Evolutionary conservation across 1,140 invertebrate species (phyloP).

Genomic region (Atta cephalotes): DNA sequence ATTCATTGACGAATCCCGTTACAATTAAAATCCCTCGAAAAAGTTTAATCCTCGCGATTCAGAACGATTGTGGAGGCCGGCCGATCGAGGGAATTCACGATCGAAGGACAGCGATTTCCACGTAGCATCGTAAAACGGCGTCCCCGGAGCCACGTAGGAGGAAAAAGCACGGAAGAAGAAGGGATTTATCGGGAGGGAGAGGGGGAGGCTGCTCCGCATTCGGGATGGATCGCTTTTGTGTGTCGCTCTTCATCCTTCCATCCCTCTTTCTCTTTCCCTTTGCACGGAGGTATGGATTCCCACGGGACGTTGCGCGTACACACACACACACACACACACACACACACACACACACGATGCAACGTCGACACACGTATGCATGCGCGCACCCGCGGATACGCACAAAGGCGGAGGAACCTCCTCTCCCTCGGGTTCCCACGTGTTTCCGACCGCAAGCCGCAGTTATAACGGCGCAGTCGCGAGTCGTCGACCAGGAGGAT

Average conservation of each 20-base stretch:
- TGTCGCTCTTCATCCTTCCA: too few relatives aligned
- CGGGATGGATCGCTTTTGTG: too few relatives aligned
- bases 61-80: background rate
- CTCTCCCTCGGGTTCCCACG: conserved; percentile 81
- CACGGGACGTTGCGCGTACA: conserved; percentile 77
- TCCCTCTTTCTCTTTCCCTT: background rate
- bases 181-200: conserved; percentile 71
- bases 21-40: conserved; percentile 10
- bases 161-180: conserved; percentile 75
- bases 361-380: conserved; percentile 61
- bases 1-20: background rate
- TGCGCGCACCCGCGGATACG: conserved; percentile 52
- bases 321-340: background rate
- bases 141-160: conserved; percentile 54
- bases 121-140: conserved; percentile 54
- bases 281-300: conserved; percentile 77
- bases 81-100: conserved; percentile 50
- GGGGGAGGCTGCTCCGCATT: background rate
- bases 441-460: conserved; percentile 80
- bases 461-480: conserved; percentile 80
- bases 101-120: conserved; percentile 55
- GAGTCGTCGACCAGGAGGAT: conserved; percentile 72
- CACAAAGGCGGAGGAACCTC: conserved; percentile 63
- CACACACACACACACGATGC: conserved; percentile 49
- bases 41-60: background rate